These are phyloP conservation scores for Distichodus sexfasciatus DNA, from an alignment of 2,797 vertebrate genomes.

Conservation along the genomic window DNA sequence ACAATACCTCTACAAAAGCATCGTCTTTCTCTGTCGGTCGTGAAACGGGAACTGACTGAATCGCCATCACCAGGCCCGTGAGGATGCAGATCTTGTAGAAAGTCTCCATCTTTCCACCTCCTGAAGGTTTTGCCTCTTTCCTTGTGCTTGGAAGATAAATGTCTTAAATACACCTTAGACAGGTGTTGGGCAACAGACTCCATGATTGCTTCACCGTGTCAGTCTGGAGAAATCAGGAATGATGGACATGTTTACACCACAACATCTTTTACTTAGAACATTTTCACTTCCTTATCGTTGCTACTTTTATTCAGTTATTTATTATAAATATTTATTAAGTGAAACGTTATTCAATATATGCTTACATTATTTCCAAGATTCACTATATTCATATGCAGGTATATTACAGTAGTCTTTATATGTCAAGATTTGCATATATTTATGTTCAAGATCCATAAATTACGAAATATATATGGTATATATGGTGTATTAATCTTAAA, in stretches of 20 bases:
- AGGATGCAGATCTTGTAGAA: not conserved
- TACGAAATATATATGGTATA: too few relatives aligned
- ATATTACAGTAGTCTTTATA: too few relatives aligned
- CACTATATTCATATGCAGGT: too few relatives aligned
- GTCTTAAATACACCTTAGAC: conserved; percentile 31
- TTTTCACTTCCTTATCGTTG: too few relatives aligned
- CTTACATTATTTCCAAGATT: too few relatives aligned
- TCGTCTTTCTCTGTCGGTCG: not conserved
- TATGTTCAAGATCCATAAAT: too few relatives aligned
- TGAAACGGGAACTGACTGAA: not conserved
- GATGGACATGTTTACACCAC: not conserved
- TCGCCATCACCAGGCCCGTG: conserved; percentile 2
- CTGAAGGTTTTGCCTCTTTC: not conserved
- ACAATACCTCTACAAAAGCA: conserved; percentile 41
- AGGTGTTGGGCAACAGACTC: conserved; percentile 5
- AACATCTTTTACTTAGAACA: too few relatives aligned
- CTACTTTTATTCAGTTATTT: too few relatives aligned
- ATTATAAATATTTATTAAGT: too few relatives aligned
- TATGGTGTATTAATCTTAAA: too few relatives aligned
- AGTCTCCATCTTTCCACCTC: conserved; percentile 13
- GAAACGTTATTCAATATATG: too few relatives aligned
- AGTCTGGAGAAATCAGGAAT: not conserved
- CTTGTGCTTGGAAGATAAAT: not conserved
- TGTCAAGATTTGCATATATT: too few relatives aligned
- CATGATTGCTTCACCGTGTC: not conserved